phyloP scores from a whole-genome alignment of 2,888 invertebrate genomes.

The Pammene fasciana region DNA sequence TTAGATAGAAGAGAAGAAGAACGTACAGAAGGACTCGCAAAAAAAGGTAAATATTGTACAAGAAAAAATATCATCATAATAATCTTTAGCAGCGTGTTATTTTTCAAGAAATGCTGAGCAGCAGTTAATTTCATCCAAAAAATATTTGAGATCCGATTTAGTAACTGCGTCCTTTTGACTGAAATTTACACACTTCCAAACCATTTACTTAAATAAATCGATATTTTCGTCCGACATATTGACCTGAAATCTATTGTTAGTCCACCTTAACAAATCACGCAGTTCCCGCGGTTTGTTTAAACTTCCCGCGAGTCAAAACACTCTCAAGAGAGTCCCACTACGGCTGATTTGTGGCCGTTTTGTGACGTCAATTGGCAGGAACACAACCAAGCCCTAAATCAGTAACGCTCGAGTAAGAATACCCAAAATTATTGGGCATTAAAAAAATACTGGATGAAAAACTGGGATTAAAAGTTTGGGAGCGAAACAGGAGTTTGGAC shows the following conservation, averaged over 20 bases:
- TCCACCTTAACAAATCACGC: constrained; percentile 29
- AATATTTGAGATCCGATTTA: not conserved
- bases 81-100: too few species aligned
- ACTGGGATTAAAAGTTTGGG: constrained; percentile 5
- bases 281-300: constrained; percentile 26
- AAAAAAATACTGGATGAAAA: constrained; percentile 15
- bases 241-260: constrained; percentile 29
- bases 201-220: not conserved
- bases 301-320: constrained; percentile 42
- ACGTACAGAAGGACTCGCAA: too few species aligned
- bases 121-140: too few species aligned
- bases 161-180: too few species aligned
- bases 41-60: too few species aligned
- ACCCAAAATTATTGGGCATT: constrained; percentile 28
- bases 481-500: constrained; percentile 3
- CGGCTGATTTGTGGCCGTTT: constrained; percentile 48
- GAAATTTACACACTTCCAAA: too few species aligned
- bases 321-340: constrained; percentile 39
- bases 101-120: too few species aligned
- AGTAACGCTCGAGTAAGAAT: constrained; percentile 32
- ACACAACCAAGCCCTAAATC: constrained; percentile 47
- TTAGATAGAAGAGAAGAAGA: too few species aligned
- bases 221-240: constrained; percentile 1
- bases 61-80: too few species aligned
- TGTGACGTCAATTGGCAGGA: constrained; percentile 55